Evolutionary conservation across 2,888 invertebrate species (phyloP), one percentile per base, ranked within the genome.

Genomic region (Oasisia sp.): DNA sequence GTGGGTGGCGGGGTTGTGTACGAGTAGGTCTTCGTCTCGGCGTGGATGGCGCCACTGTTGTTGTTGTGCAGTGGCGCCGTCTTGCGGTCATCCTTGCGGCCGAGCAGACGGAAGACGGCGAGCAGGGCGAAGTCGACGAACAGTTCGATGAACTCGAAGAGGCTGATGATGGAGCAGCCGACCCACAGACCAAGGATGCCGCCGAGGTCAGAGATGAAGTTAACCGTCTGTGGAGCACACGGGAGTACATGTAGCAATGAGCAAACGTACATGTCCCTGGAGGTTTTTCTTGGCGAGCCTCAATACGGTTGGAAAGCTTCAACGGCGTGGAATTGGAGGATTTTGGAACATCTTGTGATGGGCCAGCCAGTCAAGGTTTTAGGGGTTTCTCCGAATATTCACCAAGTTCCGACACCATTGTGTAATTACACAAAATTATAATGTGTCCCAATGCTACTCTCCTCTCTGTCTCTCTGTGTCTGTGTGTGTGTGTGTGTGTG

Each of bases 91-190:
- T 74, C 74, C 74, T n/a, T 74, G 74, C 74, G 74, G 74, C 74
- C 74, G 27, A 27, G 74, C 27, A 74, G 74, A 74, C 74, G 27
- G 74, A 74, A 74, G 19, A 74, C 74, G 19, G 19, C 74, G 27
- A 74, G 74, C 74, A 74, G 27, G 74, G 74, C n/a, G 74, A 74
- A n/a, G 74, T 74, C 74, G n/a, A 74, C 74, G 74, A 74, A 74
- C 27, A 74, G 27, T 27, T 74, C 74, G n/a, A 74, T 27, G 74
- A 74, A 74, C 74, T 74, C 74, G n/a, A 74, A 74, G 74, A 74
- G 3, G 27, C 74, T 74, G 74, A 74, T 74, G 74, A 74, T 74
- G 74, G 74, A 74, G n/a, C 74, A 74, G 74, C 74, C 74, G 74
- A 74, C 74, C 74, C 74, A 74, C 74, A 74, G 74, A 19, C 74